Percentiles rank a stretch among this genome's conserved stretches.
Conservation (phyloP, 2,113 vertebrate species). For the Stercorarius parasiticus region DNA sequence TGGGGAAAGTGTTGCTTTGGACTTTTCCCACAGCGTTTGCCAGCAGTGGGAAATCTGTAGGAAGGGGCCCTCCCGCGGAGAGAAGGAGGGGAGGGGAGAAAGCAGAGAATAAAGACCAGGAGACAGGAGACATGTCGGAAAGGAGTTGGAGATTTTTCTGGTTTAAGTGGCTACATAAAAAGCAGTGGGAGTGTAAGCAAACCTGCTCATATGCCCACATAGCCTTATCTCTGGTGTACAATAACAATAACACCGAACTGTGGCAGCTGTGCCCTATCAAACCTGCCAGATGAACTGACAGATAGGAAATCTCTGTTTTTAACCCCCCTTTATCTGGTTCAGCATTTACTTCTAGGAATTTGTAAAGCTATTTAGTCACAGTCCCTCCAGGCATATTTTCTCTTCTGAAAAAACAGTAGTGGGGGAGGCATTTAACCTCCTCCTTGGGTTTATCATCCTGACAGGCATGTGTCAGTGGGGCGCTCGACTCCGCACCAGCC, state of each 20-base stretch:
- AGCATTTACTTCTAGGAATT: not conserved
- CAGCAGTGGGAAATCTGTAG: not conserved
- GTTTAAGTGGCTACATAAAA: not conserved
- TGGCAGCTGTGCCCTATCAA: not conserved
- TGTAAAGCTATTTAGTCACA: not conserved
- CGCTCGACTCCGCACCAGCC: not conserved
- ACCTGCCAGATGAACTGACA: not conserved
- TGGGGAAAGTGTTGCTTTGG: not conserved
- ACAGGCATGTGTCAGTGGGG: slow-evolving; percentile 3
- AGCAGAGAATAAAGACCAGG: not conserved
- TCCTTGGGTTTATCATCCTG: not conserved
- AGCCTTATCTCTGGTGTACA: not conserved
- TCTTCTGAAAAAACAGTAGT: not conserved
- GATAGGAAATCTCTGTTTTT: not conserved
- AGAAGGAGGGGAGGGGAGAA: not conserved
- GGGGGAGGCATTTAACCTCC: slow-evolving; percentile 2
- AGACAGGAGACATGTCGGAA: not conserved
- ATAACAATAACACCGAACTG: rapidly evolving
- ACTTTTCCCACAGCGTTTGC: slow-evolving; percentile 2
- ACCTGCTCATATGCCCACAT: not conserved
- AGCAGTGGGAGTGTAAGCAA: not conserved
- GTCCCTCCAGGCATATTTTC: not conserved
- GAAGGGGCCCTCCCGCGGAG: not conserved
- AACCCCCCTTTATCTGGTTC: not conserved
- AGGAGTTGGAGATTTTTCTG: not conserved